Evolutionary conservation across 1,140 invertebrate genomes (phyloP), one percentile per base, ranked within the genome.

Genomic region (Meloidogyne exigua): DNA sequence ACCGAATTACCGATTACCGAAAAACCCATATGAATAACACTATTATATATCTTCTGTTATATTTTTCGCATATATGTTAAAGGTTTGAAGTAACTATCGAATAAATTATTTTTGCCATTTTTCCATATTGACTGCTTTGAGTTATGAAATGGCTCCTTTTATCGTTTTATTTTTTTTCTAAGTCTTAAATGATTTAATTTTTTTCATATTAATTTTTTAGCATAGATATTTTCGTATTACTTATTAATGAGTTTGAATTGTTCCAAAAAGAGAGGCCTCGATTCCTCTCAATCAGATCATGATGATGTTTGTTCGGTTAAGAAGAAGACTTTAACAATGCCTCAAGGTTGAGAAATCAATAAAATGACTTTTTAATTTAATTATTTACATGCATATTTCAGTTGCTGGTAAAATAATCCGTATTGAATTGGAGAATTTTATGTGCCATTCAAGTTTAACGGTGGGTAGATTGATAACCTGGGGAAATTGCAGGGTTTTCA

Each of bases 391-490:
- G 63, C 15, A 63, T 26, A 23, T 62, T 79, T 63, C 18, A 79
- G 77, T 80, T 26, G 79, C 79, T 72, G 79, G 79, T 10, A 69
- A 74, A 49, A 36, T 80, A 18, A 57, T 18, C 13, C n/a, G 67
- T 28, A 71, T 80, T 21, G 79, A 80, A 72, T 57, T 80, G 72
- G 72, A 65, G 1, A 81, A 80, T 57, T 80, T 80, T 44, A 80
- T 80, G 79, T 80, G 79, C 23, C 79, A 80, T 72, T 67, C 72
- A 57, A 80, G 62, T n/a, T 26, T 80, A 12, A 75, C 42, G 18
- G 72, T 73, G 18, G 18, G n/a, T 68, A n/a, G 0, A 32, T 9
- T 10, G 10, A 10, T 4, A 10, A 39, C 9, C 9, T 32, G 7
- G 7, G 2, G 7, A 7, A 32, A 32, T 32, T 32, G 28, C 28